These are phyloP conservation scores for Zaprionus africanus DNA, from an alignment of 1,140 invertebrate species.

Conservation along the genomic window DNA sequence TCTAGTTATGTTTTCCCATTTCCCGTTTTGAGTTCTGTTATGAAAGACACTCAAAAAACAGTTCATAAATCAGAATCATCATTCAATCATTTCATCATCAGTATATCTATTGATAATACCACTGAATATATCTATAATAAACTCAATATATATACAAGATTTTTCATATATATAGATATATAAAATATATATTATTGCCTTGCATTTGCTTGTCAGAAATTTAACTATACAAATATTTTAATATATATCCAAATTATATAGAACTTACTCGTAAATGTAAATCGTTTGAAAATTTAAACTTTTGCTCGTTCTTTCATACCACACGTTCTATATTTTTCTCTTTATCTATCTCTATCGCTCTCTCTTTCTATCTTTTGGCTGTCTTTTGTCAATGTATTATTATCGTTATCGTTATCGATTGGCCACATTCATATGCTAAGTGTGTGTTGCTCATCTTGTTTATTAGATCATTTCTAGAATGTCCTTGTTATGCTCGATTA, in stretches of 20 bases:
- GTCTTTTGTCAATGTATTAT: slow-evolving; percentile 61
- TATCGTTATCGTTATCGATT: slow-evolving; percentile 26
- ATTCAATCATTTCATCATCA: slow-evolving; percentile 47
- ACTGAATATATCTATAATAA: slow-evolving; percentile 23
- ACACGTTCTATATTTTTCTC: slow-evolving; percentile 35
- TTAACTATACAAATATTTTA: slow-evolving; percentile 28
- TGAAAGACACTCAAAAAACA: slow-evolving; percentile 29
- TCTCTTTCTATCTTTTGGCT: slow-evolving; percentile 50
- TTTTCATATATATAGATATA: slow-evolving; percentile 29
- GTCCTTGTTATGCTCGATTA: slow-evolving; percentile 30
- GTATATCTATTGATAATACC: slow-evolving; percentile 45
- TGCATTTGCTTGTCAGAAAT: slow-evolving; percentile 67
- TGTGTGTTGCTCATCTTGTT: slow-evolving; percentile 30
- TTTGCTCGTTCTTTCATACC: slow-evolving; percentile 38
- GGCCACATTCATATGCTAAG: slow-evolving; percentile 13
- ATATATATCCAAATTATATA: slow-evolving; percentile 32
- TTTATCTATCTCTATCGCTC: slow-evolving; percentile 30
- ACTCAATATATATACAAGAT: slow-evolving; percentile 5
- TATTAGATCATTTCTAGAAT: slow-evolving; percentile 45
- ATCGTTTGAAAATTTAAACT: slow-evolving; percentile 34
- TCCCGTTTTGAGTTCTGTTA: slow-evolving; percentile 35
- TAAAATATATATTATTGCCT: slow-evolving; percentile 29
- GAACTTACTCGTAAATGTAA: slow-evolving; percentile 49
- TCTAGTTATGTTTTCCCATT: slow-evolving; percentile 25
- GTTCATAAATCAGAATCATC: slow-evolving; percentile 28